Base-by-base conservation (phyloP, 2,113 vertebrate genomes). In the Protomyctophum bolini region DNA sequence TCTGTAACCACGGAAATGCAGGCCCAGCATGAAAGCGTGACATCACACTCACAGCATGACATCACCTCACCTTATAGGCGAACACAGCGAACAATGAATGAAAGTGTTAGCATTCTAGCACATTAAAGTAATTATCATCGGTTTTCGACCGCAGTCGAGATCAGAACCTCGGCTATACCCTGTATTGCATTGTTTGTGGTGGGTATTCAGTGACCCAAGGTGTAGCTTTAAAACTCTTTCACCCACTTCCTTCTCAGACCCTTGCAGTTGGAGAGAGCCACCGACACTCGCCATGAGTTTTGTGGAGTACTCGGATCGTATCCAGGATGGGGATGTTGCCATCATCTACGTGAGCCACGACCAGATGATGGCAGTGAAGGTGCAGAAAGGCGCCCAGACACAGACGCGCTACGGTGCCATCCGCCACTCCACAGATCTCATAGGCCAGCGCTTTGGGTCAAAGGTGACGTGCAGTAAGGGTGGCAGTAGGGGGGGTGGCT, bases 391-490 rank as follows among this genome's bases (percentile, higher is more conserved):
- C 6, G 90, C 87, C 4, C 95, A 98, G 72, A 99, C 98, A 0
- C 98, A 99, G 89, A 99, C 98, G 0, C 95, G 96, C 51, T 99
- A 97, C 0, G 98, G 98, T 0, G 97, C 93, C 62, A 94, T 99
- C 56, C 92, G 97, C 21, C 97, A 99, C 70, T 98, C 98, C 12
- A 88, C 91, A 0, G 96, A 98, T 80, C 95, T 99, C 73, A 97
- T 99, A 2, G 97, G 97, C 4, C 94, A 93, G 68, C 92, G 90
- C 1, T 99, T 95, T 11, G 98, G 97, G 58, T 96, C 96, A 48
- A 98, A 96, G 90, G 95, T 99, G 80, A 98, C 95, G 41, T 99
- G 98, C 76, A 97, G 96, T 88, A 96, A 97, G 68, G 97, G 97
- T 21, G 21, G 21, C 21, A 97, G 96, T 88, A 96, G 96, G 68